phyloP scores from a whole-genome alignment of 2,797 vertebrate species.

The Spheniscus humboldti region DNA sequence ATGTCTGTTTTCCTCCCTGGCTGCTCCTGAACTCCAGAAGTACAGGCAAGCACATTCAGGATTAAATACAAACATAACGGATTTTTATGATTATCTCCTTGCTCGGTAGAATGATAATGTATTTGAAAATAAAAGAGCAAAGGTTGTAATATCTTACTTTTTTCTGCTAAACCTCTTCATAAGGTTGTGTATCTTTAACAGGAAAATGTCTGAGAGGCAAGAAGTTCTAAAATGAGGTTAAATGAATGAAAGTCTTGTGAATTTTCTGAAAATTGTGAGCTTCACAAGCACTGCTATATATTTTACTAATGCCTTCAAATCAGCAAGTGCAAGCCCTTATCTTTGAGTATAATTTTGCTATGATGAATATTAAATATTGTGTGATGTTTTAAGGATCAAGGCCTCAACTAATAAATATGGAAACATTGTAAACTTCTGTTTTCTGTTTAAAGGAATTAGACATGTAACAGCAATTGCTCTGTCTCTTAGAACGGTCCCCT shows the following conservation, averaged over 20 bases:
- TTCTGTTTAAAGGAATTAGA: conserved; percentile 5
- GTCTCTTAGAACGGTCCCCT: not conserved
- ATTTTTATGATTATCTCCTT: conserved; percentile 16
- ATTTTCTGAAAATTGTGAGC: not conserved
- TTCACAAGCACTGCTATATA: not conserved
- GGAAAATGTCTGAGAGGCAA: not conserved
- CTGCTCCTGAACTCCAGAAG: not conserved
- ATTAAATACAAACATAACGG: conserved; percentile 41
- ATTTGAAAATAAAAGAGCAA: not conserved
- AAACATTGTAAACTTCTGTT: not conserved
- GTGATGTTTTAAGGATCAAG: not conserved
- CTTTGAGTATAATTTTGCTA: not conserved
- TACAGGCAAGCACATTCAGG: not conserved
- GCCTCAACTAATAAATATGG: not conserved
- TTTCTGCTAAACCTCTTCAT: not conserved
- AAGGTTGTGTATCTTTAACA: not conserved
- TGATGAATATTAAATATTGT: not conserved
- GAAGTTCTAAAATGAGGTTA: not conserved
- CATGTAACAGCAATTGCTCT: not conserved
- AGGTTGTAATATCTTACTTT: not conserved
- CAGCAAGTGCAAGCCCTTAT: not conserved
- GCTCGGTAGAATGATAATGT: not conserved
- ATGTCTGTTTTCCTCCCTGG: not conserved
- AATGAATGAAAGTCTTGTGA: not conserved
- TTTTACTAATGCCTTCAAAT: not conserved